Evolutionary conservation across 2,888 invertebrate species (phyloP).

Genomic region (Acronicta psi): DNA sequence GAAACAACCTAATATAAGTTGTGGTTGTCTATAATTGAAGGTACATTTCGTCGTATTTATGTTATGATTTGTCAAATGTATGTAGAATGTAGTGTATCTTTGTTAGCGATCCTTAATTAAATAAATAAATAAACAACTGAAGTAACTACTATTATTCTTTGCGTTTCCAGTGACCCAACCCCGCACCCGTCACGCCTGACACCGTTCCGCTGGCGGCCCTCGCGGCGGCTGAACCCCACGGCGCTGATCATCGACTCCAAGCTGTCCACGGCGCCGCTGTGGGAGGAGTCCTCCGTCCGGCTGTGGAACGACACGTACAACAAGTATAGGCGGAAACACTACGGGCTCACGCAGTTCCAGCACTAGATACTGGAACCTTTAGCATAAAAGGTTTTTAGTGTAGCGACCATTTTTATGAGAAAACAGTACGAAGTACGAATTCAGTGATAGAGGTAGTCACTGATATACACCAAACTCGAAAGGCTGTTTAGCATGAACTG

Average conservation of each 20-base stretch:
- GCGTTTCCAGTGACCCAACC: conserved; percentile 79
- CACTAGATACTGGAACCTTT: conserved; percentile 9
- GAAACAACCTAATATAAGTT: no score
- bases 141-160: neutral
- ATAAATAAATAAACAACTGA: neutral
- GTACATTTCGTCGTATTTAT: no score
- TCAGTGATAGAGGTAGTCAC: no score
- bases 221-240: conserved; percentile 72
- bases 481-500: no score
- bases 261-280: conserved; percentile 73
- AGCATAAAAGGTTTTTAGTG: neutral
- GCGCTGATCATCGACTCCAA: conserved; percentile 76
- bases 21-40: no score
- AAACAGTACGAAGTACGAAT: no score
- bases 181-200: conserved; percentile 68
- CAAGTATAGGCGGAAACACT: conserved; percentile 71
- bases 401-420: neutral
- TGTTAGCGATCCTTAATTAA: no score
- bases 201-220: conserved; percentile 79
- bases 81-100: no score
- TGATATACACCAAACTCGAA: no score
- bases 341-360: conserved; percentile 57
- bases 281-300: conserved; percentile 69
- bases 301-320: conserved; percentile 83
- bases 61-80: no score